Evolutionary conservation across 2,113 vertebrate species (phyloP).

Genomic region (Gobius niger): DNA sequence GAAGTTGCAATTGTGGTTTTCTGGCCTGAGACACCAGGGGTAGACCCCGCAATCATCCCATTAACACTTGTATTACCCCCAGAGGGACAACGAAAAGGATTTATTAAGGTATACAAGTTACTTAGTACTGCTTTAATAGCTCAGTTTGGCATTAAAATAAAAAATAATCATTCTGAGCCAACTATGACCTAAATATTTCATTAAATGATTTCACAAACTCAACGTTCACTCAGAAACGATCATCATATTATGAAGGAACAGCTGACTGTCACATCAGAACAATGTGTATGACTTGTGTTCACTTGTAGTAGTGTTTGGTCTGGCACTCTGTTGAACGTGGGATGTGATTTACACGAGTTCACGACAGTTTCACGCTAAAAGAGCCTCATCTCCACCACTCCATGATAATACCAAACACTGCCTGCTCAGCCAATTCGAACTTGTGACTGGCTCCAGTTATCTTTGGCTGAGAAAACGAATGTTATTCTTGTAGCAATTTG

Average conservation of each 20-base stretch:
- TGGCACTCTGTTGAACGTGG: conserved; percentile 1
- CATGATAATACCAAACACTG: background rate
- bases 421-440: background rate
- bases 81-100: too few species aligned
- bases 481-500: too few species aligned
- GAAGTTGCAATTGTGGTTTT: too few species aligned
- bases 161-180: too few species aligned
- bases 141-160: too few species aligned
- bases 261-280: background rate
- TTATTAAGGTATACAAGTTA: too few species aligned
- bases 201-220: background rate
- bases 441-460: background rate
- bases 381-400: background rate
- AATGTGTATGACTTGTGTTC: background rate
- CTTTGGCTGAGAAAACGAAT: background rate
- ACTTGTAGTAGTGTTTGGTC: conserved; percentile 3
- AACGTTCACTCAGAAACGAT: too few species aligned
- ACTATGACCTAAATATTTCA: background rate
- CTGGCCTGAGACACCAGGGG: too few species aligned
- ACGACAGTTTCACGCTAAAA: conserved; percentile 6
- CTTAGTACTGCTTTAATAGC: too few species aligned
- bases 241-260: background rate
- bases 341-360: conserved; percentile 3
- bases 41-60: too few species aligned
- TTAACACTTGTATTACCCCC: too few species aligned